A percentile compares a stretch with the other conserved stretches of the same genome.
These are phyloP conservation scores for Stegodyphus mimosarum DNA, from an alignment of 1,140 invertebrate genomes.

Conservation along the genomic window DNA sequence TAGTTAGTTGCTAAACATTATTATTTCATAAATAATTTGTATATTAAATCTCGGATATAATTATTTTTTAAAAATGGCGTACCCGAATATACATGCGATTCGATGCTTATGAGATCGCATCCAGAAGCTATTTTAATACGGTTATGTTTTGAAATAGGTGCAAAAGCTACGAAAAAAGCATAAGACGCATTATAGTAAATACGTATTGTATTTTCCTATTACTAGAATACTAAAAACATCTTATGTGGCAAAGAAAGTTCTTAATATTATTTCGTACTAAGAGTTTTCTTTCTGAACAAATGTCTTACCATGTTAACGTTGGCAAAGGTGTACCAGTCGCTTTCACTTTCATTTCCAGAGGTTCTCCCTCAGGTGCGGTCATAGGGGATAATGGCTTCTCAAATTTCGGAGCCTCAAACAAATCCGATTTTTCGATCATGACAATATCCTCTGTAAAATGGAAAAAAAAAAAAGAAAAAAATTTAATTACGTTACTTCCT, in stretches of 20 bases:
- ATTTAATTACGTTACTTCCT: too few species aligned
- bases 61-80: too few species aligned
- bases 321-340: conserved; percentile 79
- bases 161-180: too few species aligned
- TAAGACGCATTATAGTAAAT: background rate
- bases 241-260: background rate
- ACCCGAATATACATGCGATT: too few species aligned
- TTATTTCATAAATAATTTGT: too few species aligned
- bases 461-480: background rate
- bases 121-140: too few species aligned
- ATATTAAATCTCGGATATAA: too few species aligned
- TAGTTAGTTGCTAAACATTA: too few species aligned
- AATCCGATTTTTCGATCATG: conserved; percentile 72
- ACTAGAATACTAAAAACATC: background rate
- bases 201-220: background rate
- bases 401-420: conserved; percentile 77
- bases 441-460: conserved; percentile 67
- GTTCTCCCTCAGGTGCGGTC: conserved; percentile 73
- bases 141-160: too few species aligned
- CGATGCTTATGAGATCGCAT: too few species aligned
- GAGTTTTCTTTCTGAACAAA: too few species aligned
- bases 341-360: conserved; percentile 75
- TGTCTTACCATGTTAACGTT: conserved; percentile 79
- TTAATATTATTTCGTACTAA: too few species aligned
- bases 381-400: conserved; percentile 76